phyloP scores from a whole-genome alignment of 2,888 invertebrate genomes.

The Ceramica pisi region DNA sequence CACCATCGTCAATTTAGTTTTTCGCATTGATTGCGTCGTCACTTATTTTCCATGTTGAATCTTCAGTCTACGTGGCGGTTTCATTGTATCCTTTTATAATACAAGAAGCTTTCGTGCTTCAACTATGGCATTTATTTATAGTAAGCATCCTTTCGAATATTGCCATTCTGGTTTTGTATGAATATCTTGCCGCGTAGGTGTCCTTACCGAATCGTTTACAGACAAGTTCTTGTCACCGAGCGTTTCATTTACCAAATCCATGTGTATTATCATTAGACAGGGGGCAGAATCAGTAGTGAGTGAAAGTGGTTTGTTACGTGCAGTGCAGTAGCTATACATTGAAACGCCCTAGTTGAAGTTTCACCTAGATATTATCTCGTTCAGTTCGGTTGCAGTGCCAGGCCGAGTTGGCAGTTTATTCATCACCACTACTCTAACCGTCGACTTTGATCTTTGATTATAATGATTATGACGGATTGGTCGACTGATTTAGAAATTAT shows the following conservation, averaged over 20 bases:
- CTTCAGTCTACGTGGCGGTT: neutral
- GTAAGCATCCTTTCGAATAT: slow-evolving; percentile 42
- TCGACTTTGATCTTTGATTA: slow-evolving; percentile 79
- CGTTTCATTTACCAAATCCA: slow-evolving; percentile 25
- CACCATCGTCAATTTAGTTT: slow-evolving; percentile 14
- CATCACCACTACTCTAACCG: slow-evolving; percentile 68
- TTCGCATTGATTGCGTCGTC: slow-evolving; percentile 12
- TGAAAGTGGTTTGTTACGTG: slow-evolving; percentile 82
- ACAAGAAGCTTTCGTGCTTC: slow-evolving; percentile 31
- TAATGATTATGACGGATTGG: slow-evolving; percentile 71
- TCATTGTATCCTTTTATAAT: slow-evolving; percentile 29
- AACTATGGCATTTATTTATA: slow-evolving; percentile 27
- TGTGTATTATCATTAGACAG: slow-evolving; percentile 58
- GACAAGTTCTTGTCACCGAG: slow-evolving; percentile 1
- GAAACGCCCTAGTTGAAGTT: slow-evolving; percentile 80
- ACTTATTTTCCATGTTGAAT: slow-evolving; percentile 9
- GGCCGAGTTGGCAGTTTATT: slow-evolving; percentile 81
- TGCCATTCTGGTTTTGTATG: slow-evolving; percentile 36
- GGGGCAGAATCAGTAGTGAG: slow-evolving; percentile 74
- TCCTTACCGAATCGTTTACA: slow-evolving; percentile 12
- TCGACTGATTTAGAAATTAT: slow-evolving; percentile 71
- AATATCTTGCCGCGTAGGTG: neutral
- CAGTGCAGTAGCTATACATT: slow-evolving; percentile 66
- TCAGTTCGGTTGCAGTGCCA: slow-evolving; percentile 77
- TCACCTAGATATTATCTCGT: slow-evolving; percentile 82